Evolutionary conservation across 1,140 invertebrate species (phyloP), one percentile per base, ranked within the genome.

Genomic region (Chelonus insularis): DNA sequence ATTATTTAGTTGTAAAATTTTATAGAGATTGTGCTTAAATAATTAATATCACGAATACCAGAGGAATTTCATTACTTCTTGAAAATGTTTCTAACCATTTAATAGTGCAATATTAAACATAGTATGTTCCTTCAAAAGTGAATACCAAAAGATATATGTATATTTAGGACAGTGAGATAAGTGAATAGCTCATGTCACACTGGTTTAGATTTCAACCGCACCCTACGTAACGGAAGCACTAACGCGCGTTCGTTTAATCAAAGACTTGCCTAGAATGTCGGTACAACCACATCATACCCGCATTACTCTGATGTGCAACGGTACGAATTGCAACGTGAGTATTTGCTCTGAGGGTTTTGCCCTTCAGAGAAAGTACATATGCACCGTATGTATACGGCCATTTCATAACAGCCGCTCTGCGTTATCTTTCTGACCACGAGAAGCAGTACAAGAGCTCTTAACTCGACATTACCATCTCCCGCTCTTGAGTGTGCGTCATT

Each of bases 201-300:
- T 41, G 50, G 50, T 60, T 60, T 54, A 16, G 50, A 48, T 60
- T 60, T 60, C 47, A 32, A 60, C 58, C 58, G 48, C 58, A 21
- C 50, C 50, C 58, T 60, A 60, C 58, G 39, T 60, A 60, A 60
- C 58, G 21, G 12, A 48, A 29, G 58, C 50, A 45, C 55, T 43
- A 58, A 58, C 29, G 43, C 56, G 58, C 37, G 37, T 60, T 36
- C 50, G 39, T 54, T 60, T 60, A 60, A 60, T 60, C 58, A 60
- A 60, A 60, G 58, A 60, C 58, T 60, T 60, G 47, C 45, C 56
- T 47, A 50, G 58, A 60, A 54, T 60, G 58, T 60, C 52, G 50
- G 58, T 32, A 48, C 41, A 43, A 60, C 58, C 58, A 21, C 58
- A 60, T 54, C 37, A 23, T 60, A 48, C 58, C 58, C 58, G 58